Evolutionary conservation across 2,113 vertebrate species (phyloP).

Genomic region (Dinomys branickii): DNA sequence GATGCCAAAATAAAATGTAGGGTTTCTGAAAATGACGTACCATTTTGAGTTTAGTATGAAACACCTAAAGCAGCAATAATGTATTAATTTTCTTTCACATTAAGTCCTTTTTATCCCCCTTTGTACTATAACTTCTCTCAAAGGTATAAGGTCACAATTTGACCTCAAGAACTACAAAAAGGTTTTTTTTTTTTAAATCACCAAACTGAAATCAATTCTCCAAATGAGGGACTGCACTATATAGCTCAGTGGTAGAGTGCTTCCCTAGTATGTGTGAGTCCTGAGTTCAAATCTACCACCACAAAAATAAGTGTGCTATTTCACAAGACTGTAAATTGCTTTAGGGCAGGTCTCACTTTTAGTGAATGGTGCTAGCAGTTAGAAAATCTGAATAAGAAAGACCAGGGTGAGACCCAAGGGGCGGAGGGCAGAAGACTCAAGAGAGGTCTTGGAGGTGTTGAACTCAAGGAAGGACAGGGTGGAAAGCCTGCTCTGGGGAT

Average conservation of each 20-base stretch:
- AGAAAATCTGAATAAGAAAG: constrained; percentile 51
- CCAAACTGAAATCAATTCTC: constrained; percentile 29
- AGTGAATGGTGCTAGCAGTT: constrained; percentile 21
- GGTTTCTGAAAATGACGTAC: constrained; percentile 5
- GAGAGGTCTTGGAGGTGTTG: neutral
- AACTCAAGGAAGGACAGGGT: neutral
- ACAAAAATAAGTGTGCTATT: neutral
- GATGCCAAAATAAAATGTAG: constrained; percentile 51
- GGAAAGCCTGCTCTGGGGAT: neutral
- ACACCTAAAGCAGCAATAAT: constrained; percentile 36
- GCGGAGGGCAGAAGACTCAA: neutral
- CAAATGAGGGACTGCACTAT: neutral
- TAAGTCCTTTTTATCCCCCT: constrained; percentile 9
- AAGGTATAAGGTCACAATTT: neutral
- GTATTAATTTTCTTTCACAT: constrained; percentile 30
- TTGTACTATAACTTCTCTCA: neutral
- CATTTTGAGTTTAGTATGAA: constrained; percentile 46
- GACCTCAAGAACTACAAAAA: constrained; percentile 45
- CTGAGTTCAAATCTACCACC: neutral
- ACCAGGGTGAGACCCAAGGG: neutral
- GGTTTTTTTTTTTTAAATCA: neutral
- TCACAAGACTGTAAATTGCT: constrained; percentile 20
- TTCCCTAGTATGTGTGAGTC: neutral
- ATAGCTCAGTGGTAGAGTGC: neutral
- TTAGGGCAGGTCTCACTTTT: neutral